Percentiles rank a stretch among this genome's conserved stretches.
phyloP scores from a whole-genome alignment of 2,113 vertebrate genomes.

The Colaptes auratus region DNA sequence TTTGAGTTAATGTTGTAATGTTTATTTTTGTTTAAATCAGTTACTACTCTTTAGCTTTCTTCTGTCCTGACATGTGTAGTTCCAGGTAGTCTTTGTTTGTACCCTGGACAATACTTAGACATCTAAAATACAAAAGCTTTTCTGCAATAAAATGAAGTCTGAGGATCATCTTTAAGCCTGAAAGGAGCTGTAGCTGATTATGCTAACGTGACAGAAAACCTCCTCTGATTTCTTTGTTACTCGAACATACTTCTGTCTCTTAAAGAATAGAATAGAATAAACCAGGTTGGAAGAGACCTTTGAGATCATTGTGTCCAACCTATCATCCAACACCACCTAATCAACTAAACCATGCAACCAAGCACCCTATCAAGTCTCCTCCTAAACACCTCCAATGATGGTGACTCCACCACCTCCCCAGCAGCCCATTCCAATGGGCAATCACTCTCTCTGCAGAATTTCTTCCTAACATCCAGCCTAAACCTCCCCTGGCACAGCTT shows the following conservation, averaged over 20 bases:
- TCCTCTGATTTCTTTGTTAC: background rate
- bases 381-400: too few relatives aligned
- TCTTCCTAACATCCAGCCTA: too few relatives aligned
- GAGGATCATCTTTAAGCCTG: background rate
- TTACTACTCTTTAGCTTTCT: background rate
- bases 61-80: background rate
- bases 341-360: too few relatives aligned
- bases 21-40: background rate
- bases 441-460: too few relatives aligned
- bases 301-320: too few relatives aligned
- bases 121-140: background rate
- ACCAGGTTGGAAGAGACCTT: too few relatives aligned
- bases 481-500: too few relatives aligned
- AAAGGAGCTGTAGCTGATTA: background rate
- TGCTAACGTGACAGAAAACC: background rate
- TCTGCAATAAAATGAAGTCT: background rate
- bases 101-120: background rate
- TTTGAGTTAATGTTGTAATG: background rate
- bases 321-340: too few relatives aligned
- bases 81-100: background rate
- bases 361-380: too few relatives aligned
- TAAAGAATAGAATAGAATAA: background rate
- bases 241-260: background rate
- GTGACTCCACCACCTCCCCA: too few relatives aligned
- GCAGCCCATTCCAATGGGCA: too few relatives aligned